Percentiles rank a stretch among this genome's conserved stretches.
Evolutionary conservation across 1,140 invertebrate genomes (phyloP).

Genomic region (Drosophila elegans): DNA sequence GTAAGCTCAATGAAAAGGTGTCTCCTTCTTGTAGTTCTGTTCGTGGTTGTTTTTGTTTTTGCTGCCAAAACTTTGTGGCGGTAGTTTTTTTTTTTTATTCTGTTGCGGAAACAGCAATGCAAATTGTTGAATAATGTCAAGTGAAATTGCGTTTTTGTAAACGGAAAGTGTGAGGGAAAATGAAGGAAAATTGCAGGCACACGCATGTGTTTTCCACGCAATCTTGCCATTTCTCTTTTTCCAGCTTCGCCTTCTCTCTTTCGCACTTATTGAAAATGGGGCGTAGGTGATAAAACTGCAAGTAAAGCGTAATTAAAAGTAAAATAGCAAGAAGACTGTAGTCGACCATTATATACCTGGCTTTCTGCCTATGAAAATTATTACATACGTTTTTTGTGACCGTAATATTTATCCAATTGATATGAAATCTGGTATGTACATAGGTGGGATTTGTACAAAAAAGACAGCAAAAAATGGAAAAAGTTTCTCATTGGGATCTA

Average conservation of each 20-base stretch:
- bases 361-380: not conserved
- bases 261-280: constrained; percentile 3
- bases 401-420: not conserved
- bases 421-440: not conserved
- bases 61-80: constrained; percentile 44
- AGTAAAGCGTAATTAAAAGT: constrained; percentile 26
- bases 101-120: constrained; percentile 69
- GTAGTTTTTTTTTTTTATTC: constrained; percentile 36
- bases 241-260: not conserved
- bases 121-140: constrained; percentile 80
- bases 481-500: no score
- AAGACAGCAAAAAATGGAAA: no score
- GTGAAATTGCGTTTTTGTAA: constrained; percentile 61
- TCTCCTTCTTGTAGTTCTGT: constrained; percentile 39
- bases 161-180: constrained; percentile 8
- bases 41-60: constrained; percentile 22
- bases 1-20: constrained; percentile 59
- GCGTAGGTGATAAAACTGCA: constrained; percentile 27
- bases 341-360: constrained; percentile 2
- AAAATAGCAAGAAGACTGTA: not conserved
- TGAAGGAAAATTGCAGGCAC: constrained; percentile 25
- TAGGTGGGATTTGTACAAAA: no score
- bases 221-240: not conserved
- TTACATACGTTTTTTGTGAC: not conserved
- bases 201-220: constrained; percentile 11